A percentile compares a stretch with the other conserved stretches of the same genome.
phyloP scores from a whole-genome alignment of 2,113 vertebrate species.

The Vulpes lagopus region DNA sequence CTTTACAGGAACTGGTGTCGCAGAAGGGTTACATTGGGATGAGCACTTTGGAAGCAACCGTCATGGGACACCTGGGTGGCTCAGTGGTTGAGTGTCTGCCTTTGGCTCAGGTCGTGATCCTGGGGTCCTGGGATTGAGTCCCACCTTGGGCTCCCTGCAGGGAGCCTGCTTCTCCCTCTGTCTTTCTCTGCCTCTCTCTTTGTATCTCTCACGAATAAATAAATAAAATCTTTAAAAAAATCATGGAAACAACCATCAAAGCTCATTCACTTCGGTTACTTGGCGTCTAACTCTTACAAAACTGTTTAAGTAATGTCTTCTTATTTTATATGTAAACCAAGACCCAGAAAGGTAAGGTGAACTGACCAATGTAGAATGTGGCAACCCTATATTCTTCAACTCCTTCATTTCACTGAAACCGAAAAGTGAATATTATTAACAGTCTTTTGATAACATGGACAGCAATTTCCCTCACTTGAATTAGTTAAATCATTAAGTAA shows the following conservation, averaged over 20 bases:
- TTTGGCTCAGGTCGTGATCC: too few relatives aligned
- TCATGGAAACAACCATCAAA: background rate
- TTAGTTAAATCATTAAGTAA: background rate
- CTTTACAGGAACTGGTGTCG: background rate
- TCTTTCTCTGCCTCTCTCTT: too few relatives aligned
- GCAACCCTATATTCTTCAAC: background rate
- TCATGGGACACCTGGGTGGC: background rate
- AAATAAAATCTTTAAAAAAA: too few relatives aligned
- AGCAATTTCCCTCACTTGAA: background rate
- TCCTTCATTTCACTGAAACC: background rate
- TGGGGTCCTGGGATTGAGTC: too few relatives aligned
- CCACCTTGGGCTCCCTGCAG: too few relatives aligned
- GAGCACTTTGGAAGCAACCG: background rate
- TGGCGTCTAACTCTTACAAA: background rate
- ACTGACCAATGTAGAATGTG: background rate
- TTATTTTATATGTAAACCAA: background rate
- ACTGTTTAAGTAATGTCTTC: background rate
- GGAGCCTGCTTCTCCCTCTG: too few relatives aligned
- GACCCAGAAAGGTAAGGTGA: background rate
- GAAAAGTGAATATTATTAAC: background rate
- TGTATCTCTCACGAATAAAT: too few relatives aligned
- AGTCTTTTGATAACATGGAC: background rate
- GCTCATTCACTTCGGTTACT: background rate
- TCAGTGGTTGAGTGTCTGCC: too few relatives aligned
- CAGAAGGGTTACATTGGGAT: background rate